Base-by-base conservation (phyloP, 1,140 invertebrate genomes). In the Hyles euphorbiae region DNA sequence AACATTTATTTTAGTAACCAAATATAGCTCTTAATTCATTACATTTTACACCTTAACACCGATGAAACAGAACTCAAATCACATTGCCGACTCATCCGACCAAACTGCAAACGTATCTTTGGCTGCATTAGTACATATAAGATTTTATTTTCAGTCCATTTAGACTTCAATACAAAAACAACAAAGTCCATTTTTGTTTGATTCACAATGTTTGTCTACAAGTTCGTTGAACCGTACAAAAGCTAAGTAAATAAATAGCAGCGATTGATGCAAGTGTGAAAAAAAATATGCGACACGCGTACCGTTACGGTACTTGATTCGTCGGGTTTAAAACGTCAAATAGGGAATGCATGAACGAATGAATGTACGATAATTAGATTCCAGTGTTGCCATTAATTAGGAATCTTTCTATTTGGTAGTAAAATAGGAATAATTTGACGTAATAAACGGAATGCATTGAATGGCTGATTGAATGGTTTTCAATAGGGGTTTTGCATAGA, bases 221-320 rank as follows among this genome's bases (percentile, higher is more conserved):
- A 64, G 82, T 80, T 85, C 80, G 77, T 69, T 70, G 82, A 78
- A 78, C 80, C 63, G 58, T 62, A 68, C 68, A 65, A 72, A 70
- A 68, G 74, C 68, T 80, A 76, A 76, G 77, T 70, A 81, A 85
- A 85, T 83, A 85, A 83, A 82, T 84, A 81, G 79, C 75, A 81
- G 73, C 66, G 64, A 73, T 47, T 63, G 65, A 70, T 76, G 76
- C 73, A 71, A 70, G 62, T 60, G 68, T 66, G 59, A 73, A 82
- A 81, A 81, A 78, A 81, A 76, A 70, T 62, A 61, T 65, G 73
- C 58, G 33, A 52, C 50, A 32, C 33, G 33, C 36, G 36, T 40
- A 40, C 62, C 64, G 61, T 74, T 70, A 67, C 69, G 72, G 73
- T 68, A 59, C 65, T 74, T 66, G 11, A 32, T 52, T 53, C 47